A percentile compares a stretch with the other conserved stretches of the same genome.
These are phyloP conservation scores for Champsocephalus esox DNA, from an alignment of 2,797 vertebrate genomes.

Conservation along the genomic window DNA sequence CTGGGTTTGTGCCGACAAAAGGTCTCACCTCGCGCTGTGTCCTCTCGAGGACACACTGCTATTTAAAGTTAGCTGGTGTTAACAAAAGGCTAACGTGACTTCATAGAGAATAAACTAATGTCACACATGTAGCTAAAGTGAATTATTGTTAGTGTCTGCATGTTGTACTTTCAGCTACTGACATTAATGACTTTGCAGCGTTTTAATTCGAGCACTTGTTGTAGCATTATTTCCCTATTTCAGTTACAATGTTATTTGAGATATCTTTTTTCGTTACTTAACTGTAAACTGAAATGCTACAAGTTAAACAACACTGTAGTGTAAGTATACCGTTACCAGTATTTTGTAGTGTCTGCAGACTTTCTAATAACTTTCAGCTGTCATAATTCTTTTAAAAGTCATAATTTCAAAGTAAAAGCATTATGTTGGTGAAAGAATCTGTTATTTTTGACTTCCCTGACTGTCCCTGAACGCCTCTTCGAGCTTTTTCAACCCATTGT, in stretches of 20 bases:
- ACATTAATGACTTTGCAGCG: no score
- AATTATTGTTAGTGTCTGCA: not conserved
- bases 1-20: constrained; percentile 18
- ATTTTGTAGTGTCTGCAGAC: not conserved
- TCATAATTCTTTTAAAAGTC: not conserved
- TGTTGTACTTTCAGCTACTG: not conserved
- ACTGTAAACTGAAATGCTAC: not conserved
- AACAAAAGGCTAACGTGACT: not conserved
- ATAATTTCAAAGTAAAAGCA: constrained; percentile 8
- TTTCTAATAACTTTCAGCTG: not conserved
- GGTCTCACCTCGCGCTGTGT: constrained; percentile 7
- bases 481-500: not conserved
- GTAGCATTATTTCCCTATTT: not conserved
- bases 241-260: not conserved
- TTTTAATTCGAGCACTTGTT: not conserved
- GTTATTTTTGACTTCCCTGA: not conserved
- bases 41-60: no score
- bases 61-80: not conserved
- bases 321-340: no score
- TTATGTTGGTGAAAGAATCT: no score
- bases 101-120: not conserved
- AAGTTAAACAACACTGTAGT: not conserved
- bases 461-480: not conserved
- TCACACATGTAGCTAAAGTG: not conserved
- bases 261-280: not conserved